phyloP scores from a whole-genome alignment of 2,113 vertebrate species.

The Halcyon malimbica region DNA sequence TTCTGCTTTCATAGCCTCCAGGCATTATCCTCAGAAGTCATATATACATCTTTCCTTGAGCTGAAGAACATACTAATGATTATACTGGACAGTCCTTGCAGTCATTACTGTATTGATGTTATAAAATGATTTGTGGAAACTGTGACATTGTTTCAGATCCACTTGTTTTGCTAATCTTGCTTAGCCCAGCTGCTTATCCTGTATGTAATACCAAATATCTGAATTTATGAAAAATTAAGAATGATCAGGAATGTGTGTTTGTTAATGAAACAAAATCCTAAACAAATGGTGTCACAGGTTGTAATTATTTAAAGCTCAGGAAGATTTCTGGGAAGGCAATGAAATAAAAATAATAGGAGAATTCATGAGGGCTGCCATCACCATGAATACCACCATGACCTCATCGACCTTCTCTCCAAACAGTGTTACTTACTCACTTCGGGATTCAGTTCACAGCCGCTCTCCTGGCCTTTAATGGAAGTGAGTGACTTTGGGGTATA shows the following conservation, averaged over 20 bases:
- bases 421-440: constrained; percentile 34
- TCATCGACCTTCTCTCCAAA: constrained; percentile 54
- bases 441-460: constrained; percentile 36
- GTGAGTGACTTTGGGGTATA: constrained; percentile 53
- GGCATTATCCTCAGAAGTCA: neutral
- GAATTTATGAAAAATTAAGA: neutral
- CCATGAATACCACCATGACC: constrained; percentile 30
- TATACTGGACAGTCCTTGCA: neutral
- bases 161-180: neutral
- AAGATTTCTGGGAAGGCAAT: constrained; percentile 24
- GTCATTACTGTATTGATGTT: neutral
- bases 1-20: neutral
- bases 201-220: neutral
- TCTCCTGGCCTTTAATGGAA: constrained; percentile 59
- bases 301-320: constrained; percentile 46
- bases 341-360: constrained; percentile 38
- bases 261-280: neutral
- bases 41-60: neutral
- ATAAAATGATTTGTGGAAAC: neutral
- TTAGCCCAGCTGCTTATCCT: neutral
- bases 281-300: constrained; percentile 36
- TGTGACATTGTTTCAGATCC: neutral
- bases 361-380: constrained; percentile 42
- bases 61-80: neutral
- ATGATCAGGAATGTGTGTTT: neutral